Conservation (phyloP, 2,797 vertebrate genomes). For the Falco novaeseelandiae region DNA sequence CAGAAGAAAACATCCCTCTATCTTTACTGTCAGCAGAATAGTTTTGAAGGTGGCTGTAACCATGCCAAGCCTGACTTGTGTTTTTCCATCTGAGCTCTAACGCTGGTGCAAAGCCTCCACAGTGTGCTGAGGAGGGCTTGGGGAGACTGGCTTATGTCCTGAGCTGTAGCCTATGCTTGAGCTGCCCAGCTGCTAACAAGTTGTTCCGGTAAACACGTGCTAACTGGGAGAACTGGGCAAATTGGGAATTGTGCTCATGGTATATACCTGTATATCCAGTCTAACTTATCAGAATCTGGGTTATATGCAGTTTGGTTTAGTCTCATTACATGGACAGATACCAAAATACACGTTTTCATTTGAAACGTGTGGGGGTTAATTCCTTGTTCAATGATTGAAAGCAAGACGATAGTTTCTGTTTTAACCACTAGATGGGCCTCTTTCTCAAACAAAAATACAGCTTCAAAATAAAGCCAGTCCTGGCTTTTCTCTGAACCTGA, state of each 20-base stretch:
- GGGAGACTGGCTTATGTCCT: background rate
- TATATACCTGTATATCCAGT: background rate
- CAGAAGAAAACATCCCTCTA: background rate
- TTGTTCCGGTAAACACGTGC: background rate
- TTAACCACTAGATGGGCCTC: constrained; percentile 54
- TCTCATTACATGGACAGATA: background rate
- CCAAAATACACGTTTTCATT: background rate
- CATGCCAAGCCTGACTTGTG: background rate
- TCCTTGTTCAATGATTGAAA: background rate
- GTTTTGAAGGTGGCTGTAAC: background rate
- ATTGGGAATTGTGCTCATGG: background rate
- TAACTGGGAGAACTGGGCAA: background rate
- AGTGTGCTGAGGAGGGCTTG: background rate
- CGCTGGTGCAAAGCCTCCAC: background rate
- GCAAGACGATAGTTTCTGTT: background rate
- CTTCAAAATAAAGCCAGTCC: background rate
- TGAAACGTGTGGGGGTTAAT: rapidly evolving
- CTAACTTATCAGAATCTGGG: background rate
- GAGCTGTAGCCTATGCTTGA: background rate
- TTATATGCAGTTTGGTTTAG: background rate
- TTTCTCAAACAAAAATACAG: background rate
- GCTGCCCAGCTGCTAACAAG: background rate
- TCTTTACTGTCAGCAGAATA: background rate
- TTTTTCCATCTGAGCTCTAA: background rate
- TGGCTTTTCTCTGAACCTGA: background rate